Base-by-base conservation (phyloP, 35 echinoderm and acorn worm species). In the Patiria miniata region DNA sequence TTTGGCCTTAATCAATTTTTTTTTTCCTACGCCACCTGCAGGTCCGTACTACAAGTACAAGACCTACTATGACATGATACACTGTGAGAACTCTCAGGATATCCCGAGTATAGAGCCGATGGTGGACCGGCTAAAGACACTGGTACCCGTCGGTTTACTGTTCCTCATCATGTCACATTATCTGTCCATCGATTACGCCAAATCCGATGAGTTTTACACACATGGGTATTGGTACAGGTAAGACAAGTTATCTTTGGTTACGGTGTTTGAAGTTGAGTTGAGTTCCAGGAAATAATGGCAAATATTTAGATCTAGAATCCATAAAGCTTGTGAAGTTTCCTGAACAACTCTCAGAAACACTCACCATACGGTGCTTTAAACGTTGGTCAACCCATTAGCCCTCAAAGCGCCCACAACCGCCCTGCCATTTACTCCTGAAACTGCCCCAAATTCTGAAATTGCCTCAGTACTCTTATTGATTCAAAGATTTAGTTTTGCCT, bases 21-120 rank as follows among this genome's bases (percentile, higher is more conserved):
- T 23, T 6, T 69, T 18, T 69, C 57, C 0, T 53, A 56, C 52
- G 9, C 50, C 56, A 7, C 55, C 55, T 32, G 0, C 78, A 98
- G 96, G 96, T 34, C 96, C 92, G 37, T 98, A 98, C 69, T 98
- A 88, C 78, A 98, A 94, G 77, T 97, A 93, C 76, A 98, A 94
- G 83, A 92, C 89, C 2, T 98, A 94, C 39, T 68, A 88, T 32
- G 96, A 98, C 40, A 91, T 91, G 92, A 68, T 94, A 2, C 60
- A 97, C 78, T 86, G 91, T 47, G 40, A 84, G 10, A 51, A 89
- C 23, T 86, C 89, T 10, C 18, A 26, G 60, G 65, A 89, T 18
- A 81, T 98, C 50, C 96, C 92, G 19, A 89, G 77, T 19, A 82
- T 94, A 1, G 77, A 82, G 10, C 89, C 96, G 29, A 33, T 94